These are phyloP conservation scores for Melangyna quadrimaculata DNA, from an alignment of 2,888 invertebrate species.

Conservation along the genomic window DNA sequence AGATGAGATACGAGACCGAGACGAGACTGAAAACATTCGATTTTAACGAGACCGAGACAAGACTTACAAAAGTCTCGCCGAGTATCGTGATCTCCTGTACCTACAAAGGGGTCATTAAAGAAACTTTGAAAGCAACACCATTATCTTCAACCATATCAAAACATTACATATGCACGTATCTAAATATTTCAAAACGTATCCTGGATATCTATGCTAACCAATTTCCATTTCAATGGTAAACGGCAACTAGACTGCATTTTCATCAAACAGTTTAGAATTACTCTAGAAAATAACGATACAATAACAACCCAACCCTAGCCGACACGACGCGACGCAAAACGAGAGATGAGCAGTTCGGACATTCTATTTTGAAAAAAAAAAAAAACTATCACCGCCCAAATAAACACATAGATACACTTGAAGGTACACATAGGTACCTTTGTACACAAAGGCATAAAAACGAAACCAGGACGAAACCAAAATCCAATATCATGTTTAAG, in stretches of 20 bases:
- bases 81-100: no score
- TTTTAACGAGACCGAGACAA: no score
- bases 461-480: slow-evolving; percentile 36
- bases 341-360: neutral
- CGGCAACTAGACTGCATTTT: slow-evolving; percentile 50
- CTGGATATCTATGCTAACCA: slow-evolving; percentile 6
- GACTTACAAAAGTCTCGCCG: no score
- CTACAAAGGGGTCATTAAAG: no score
- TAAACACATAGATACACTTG: no score
- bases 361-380: neutral
- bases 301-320: neutral
- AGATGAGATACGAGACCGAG: no score
- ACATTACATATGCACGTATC: no score
- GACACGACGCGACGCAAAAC: slow-evolving; percentile 6
- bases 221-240: slow-evolving; percentile 59
- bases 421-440: neutral
- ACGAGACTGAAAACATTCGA: no score
- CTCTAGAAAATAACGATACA: slow-evolving; percentile 37
- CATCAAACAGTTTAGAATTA: slow-evolving; percentile 57
- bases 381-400: neutral
- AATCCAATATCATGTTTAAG: slow-evolving; percentile 63
- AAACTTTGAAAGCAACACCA: neutral
- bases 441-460: slow-evolving; percentile 15
- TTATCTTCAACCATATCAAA: slow-evolving; percentile 32
- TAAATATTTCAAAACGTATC: slow-evolving; percentile 31